A percentile compares a stretch with the other conserved stretches of the same genome.
Conservation (phyloP, 1,140 invertebrate genomes). For the Heliconius eleuchia region DNA sequence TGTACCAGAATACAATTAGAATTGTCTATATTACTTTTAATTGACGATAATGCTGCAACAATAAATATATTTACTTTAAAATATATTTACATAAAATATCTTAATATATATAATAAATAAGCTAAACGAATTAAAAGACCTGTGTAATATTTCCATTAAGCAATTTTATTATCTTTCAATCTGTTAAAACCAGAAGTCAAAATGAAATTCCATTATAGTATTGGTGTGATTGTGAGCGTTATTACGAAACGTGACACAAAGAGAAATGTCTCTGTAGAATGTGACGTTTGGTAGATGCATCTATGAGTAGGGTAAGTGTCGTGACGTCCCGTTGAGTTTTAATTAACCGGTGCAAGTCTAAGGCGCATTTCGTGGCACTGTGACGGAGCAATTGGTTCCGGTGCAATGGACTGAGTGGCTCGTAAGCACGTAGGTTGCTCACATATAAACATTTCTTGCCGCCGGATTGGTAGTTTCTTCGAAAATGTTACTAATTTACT, state of each 20-base stretch:
- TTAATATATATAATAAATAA: background rate
- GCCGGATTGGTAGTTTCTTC: slow-evolving; percentile 36
- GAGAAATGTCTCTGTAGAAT: slow-evolving; percentile 60
- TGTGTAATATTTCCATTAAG: slow-evolving; percentile 12
- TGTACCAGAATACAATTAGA: slow-evolving; percentile 94
- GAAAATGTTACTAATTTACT: slow-evolving; percentile 53
- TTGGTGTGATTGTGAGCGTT: slow-evolving; percentile 42
- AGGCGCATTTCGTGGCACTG: slow-evolving; percentile 68
- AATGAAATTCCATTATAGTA: slow-evolving; percentile 39
- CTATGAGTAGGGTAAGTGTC: slow-evolving; percentile 57
- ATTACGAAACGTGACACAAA: slow-evolving; percentile 61
- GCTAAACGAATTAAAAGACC: background rate
- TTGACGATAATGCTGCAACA: slow-evolving; percentile 91
- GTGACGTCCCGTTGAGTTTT: slow-evolving; percentile 73
- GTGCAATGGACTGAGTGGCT: slow-evolving; percentile 52
- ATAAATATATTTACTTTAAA: background rate
- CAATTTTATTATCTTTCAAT: slow-evolving; percentile 29
- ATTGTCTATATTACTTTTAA: slow-evolving; percentile 91
- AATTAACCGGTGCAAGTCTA: slow-evolving; percentile 71
- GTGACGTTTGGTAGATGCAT: slow-evolving; percentile 53
- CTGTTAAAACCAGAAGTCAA: slow-evolving; percentile 35
- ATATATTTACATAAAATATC: background rate
- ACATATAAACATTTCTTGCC: slow-evolving; percentile 65
- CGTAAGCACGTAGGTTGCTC: slow-evolving; percentile 66
- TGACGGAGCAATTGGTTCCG: slow-evolving; percentile 74